These are phyloP conservation scores for Amia ocellicauda DNA, from an alignment of 2,113 vertebrate genomes.

Conservation along the genomic window DNA sequence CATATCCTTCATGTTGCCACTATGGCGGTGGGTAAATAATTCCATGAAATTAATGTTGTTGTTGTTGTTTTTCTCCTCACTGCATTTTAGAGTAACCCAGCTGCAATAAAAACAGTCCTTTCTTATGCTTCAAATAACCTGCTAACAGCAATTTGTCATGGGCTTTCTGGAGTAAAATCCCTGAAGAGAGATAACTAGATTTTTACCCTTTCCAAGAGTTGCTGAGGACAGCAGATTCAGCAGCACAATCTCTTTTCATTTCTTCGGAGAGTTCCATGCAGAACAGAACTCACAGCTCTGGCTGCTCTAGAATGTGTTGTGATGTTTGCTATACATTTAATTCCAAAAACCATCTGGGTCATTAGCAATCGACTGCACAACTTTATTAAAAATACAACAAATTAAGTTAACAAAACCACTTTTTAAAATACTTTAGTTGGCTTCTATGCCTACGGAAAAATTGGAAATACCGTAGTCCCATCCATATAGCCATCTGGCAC, in stretches of 20 bases:
- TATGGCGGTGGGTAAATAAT: background rate
- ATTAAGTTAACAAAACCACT: no score
- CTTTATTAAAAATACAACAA: no score
- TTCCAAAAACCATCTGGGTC: no score
- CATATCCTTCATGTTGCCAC: background rate
- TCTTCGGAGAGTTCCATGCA: background rate
- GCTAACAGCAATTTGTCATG: conserved; percentile 37
- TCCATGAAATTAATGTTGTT: background rate
- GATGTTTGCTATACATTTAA: no score
- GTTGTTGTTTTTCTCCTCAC: conserved; percentile 2
- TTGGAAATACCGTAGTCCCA: no score
- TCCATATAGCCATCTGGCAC: no score
- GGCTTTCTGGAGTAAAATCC: conserved; percentile 61
- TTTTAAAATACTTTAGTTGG: no score
- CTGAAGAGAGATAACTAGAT: conserved; percentile 60
- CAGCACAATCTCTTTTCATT: conserved; percentile 31
- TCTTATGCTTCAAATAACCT: conserved; percentile 9
- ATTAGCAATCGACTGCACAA: no score
- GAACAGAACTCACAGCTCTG: background rate
- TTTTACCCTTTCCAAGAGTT: conserved; percentile 58
- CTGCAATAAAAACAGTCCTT: conserved; percentile 8
- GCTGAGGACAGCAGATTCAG: conserved; percentile 65
- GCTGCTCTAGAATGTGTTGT: no score
- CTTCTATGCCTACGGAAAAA: no score
- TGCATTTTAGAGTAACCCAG: conserved; percentile 8